Percentiles rank a stretch among this genome's conserved stretches.
Conservation (phyloP, 2,113 vertebrate genomes). For the Mirza zaza region DNA sequence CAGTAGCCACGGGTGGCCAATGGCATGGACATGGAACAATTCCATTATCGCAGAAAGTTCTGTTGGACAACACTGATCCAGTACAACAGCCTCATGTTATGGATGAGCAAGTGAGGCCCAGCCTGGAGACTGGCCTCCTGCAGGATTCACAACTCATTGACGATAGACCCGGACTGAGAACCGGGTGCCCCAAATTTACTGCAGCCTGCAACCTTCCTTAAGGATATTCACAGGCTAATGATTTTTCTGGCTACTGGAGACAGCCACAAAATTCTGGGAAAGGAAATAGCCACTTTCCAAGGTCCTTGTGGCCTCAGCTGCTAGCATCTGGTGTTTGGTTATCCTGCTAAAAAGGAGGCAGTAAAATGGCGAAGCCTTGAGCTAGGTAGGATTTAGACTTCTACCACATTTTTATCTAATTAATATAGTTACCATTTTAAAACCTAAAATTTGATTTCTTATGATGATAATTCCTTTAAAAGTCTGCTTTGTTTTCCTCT, state of each 20-base stretch:
- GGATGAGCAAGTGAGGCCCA: background rate
- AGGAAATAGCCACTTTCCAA: background rate
- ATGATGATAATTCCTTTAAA: background rate
- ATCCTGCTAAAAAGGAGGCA: background rate
- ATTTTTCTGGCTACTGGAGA: background rate
- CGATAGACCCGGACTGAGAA: background rate
- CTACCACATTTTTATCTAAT: background rate
- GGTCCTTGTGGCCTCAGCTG: background rate
- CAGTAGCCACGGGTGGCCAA: no score
- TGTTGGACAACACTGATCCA: background rate
- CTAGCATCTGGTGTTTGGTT: background rate
- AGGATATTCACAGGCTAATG: background rate
- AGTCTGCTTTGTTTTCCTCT: background rate
- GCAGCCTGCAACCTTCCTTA: background rate
- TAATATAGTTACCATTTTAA: background rate
- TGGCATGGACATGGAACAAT: background rate
- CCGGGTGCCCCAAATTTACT: background rate
- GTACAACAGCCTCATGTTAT: background rate
- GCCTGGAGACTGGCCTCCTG: background rate
- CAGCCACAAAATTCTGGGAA: background rate
- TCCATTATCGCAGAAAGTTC: background rate
- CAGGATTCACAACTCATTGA: background rate
- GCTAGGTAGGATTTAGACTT: background rate
- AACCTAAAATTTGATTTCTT: constrained; percentile 44
- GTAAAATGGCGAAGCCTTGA: background rate